A percentile compares a stretch with the other conserved stretches of the same genome.
Evolutionary conservation across 2,113 vertebrate genomes (phyloP).

Genomic region (Spheniscus mendiculus): DNA sequence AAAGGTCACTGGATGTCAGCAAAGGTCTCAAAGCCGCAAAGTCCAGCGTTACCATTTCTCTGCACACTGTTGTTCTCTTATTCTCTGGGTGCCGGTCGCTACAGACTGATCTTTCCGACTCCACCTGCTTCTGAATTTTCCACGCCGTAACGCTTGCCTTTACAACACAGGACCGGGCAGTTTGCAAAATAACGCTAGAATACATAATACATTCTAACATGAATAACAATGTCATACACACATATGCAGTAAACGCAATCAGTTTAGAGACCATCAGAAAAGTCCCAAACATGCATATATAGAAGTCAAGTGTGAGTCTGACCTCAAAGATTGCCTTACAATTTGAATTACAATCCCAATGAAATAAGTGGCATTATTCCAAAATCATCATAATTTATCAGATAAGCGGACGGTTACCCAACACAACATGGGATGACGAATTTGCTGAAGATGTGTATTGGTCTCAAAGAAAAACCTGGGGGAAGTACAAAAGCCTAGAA

Average conservation of each 20-base stretch:
- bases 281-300: not conserved
- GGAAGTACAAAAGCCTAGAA: not conserved
- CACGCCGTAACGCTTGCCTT: not conserved
- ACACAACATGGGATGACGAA: not conserved
- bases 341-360: not conserved
- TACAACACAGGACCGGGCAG: not conserved
- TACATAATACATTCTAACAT: not conserved
- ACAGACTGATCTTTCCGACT: not conserved
- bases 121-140: not conserved
- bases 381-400: not conserved
- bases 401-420: not conserved
- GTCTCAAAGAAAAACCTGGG: not conserved
- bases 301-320: not conserved
- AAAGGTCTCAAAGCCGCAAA: not conserved
- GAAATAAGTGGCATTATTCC: not conserved
- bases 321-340: not conserved
- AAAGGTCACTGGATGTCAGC: not conserved
- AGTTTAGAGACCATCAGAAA: not conserved
- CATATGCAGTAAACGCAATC: accelerated
- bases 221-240: not conserved
- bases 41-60: not conserved
- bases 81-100: not conserved
- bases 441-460: not conserved
- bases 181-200: not conserved
- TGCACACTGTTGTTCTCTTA: not conserved